Evolutionary conservation across 2,888 invertebrate genomes (phyloP).

Genomic region (Nymphalis urticae): DNA sequence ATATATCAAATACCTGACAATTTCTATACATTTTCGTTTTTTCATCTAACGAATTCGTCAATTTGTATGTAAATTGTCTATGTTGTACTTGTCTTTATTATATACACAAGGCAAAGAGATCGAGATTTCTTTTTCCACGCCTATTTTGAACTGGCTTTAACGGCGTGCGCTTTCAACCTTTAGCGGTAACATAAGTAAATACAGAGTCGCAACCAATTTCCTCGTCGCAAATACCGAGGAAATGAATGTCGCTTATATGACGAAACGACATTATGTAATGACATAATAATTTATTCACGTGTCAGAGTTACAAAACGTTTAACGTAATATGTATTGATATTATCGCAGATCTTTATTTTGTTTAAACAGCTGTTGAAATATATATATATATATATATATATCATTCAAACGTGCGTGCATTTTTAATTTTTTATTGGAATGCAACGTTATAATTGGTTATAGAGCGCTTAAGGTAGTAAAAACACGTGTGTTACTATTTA

Average conservation of each 20-base stretch:
- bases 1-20: too few species aligned
- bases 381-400: too few species aligned
- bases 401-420: too few species aligned
- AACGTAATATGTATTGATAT: not conserved
- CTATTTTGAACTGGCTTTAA: not conserved
- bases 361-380: not conserved
- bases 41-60: too few species aligned
- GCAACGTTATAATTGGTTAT: too few species aligned
- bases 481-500: too few species aligned
- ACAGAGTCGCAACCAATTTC: conserved; percentile 15
- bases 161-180: not conserved
- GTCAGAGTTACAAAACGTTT: conserved; percentile 7
- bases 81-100: not conserved
- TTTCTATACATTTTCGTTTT: too few species aligned
- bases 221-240: conserved; percentile 10
- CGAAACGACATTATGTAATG: conserved; percentile 12
- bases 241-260: conserved; percentile 17
- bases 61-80: too few species aligned
- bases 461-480: too few species aligned
- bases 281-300: conserved; percentile 9
- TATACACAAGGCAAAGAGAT: not conserved
- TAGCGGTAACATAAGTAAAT: not conserved
- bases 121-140: not conserved
- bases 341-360: not conserved
- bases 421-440: too few species aligned